Evolutionary conservation across 2,888 invertebrate species (phyloP), one percentile per base, ranked within the genome.

Genomic region (Anagyrus pseudococci): DNA sequence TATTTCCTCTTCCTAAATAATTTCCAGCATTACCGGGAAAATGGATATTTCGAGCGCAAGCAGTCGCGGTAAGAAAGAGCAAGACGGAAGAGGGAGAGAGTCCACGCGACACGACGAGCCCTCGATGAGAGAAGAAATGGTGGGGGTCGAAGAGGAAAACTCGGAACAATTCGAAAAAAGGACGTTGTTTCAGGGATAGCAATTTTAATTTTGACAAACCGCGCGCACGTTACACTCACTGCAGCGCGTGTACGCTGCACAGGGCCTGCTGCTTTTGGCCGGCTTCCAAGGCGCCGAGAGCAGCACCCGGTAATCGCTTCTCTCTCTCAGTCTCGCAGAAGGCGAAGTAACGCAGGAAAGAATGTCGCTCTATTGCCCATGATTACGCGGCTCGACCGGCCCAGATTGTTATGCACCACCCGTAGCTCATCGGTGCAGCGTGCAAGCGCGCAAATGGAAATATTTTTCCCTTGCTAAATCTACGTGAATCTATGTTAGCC

Each of bases 231-330:
- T 15, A 15, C 26, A n/a, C 15, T n/a, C n/a, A 29, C 29, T 29
- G 29, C 41, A 19, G 37, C 25, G n/a, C 29, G 46, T n/a, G 47
- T 23, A 33, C 55, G 57, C 22, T 40, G 57, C 52, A 29, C 53
- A 41, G 19, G 48, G 62, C 54, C 41, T 57, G 41, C 61, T 62
- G 66, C 60, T 68, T n/a, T n/a, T 70, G 68, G 69, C 68, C 60
- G 20, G 26, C 29, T 62, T 66, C 69, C 70, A 70, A 53, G 59
- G 46, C 60, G 55, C 57, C 60, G 47, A 50, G 50, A 46, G 58
- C 41, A 22, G 25, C 15, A 23, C 26, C 13, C 37, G 8, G 33
- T 19, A 50, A 50, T 50, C 33, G 33, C 2, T n/a, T n/a, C n/a
- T n/a, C n/a, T n/a, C n/a, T n/a, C n/a, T n/a, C n/a, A n/a, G n/a